Evolutionary conservation across 2,888 invertebrate genomes (phyloP).

Genomic region (Leptopilina myrica): DNA sequence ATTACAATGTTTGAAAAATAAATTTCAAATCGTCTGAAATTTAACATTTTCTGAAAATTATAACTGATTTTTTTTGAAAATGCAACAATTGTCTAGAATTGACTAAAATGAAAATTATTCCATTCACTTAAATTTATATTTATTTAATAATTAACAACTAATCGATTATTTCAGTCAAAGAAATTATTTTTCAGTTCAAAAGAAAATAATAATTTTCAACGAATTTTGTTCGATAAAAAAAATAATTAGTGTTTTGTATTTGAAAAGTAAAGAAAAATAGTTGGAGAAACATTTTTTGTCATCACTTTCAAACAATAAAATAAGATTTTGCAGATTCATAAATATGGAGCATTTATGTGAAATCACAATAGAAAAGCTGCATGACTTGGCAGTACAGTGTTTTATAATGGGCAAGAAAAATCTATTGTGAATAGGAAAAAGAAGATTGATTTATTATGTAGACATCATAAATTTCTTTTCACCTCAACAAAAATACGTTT

Average conservation of each 20-base stretch:
- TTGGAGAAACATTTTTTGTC: background rate
- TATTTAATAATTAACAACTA: too few relatives aligned
- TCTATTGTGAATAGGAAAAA: background rate
- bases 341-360: background rate
- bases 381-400: constrained; percentile 6
- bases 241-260: background rate
- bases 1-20: too few relatives aligned
- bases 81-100: too few relatives aligned
- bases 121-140: too few relatives aligned
- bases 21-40: too few relatives aligned
- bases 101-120: too few relatives aligned
- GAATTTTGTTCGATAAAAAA: too few relatives aligned
- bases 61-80: too few relatives aligned
- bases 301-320: background rate
- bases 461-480: background rate
- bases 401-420: background rate
- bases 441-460: constrained; percentile 12
- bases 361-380: constrained; percentile 16
- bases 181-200: too few relatives aligned
- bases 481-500: background rate
- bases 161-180: too few relatives aligned
- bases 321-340: background rate
- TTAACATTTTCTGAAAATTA: too few relatives aligned
- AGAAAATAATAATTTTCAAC: too few relatives aligned
- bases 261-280: background rate